Base-by-base conservation (phyloP, 2,888 invertebrate genomes). In the Diarsia mendica region DNA sequence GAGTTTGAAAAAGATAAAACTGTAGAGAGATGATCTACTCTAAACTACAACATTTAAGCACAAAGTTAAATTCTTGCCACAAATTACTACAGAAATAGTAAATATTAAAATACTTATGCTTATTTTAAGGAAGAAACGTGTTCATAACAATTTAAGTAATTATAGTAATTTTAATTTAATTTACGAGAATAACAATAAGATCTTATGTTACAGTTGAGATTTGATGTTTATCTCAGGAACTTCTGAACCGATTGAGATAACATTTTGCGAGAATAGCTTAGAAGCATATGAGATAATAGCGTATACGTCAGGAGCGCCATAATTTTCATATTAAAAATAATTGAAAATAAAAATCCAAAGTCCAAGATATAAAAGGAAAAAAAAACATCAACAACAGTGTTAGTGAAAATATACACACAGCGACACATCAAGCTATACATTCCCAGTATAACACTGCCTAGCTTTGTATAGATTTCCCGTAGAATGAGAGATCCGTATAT, bases 181-280 rank as follows among this genome's bases (percentile, higher is more conserved):
- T 20, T 49, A 63, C 18, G 55, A 55, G 3, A 51, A 46, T 49
- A 58, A 61, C 9, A 49, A 28, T 64, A 46, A n/a, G 49, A 46
- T 65, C 53, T 11, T 65, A 74, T 9, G 13, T 63, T 51, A 80
- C 2, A 53, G 2, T 80, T 67, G 60, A 85, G 49, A 77, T 83
- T 72, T 73, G 67, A 44, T 60, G 48, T 11, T 39, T 39, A 72
- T 78, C 72, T 83, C 77, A 84, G 84, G 75, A 84, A 85, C 84
- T 86, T 72, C 73, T 77, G 55, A 80, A 77, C 84, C 77, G 83
- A 67, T 82, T 75, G 53, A 51, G 60, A 72, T 53, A 3, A 44
- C 67, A n/a, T 55, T 18, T 58, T 67, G 10, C 13, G 69, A 61
- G 18, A 28, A 67, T 60, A 66, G 58, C 13, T 64, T 49, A 80